Percentiles rank a stretch among this genome's conserved stretches.
Evolutionary conservation across 2,113 vertebrate species (phyloP).

Genomic region (Xyrauchen texanus): DNA sequence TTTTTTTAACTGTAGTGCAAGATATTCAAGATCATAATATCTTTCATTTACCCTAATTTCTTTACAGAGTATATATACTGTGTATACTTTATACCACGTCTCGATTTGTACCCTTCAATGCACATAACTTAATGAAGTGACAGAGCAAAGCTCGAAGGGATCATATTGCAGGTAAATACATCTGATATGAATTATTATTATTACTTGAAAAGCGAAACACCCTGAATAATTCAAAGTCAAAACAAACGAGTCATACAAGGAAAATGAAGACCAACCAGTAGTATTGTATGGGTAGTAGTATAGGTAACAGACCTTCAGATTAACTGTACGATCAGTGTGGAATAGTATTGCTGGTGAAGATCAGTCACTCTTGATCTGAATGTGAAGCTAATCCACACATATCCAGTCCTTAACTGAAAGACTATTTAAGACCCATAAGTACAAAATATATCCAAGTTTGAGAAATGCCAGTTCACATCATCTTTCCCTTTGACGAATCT

Average conservation of each 20-base stretch:
- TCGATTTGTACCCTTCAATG: conserved; percentile 5
- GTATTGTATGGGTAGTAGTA: conserved; percentile 25
- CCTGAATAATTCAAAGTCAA: conserved; percentile 1
- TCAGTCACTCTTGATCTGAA: conserved; percentile 21
- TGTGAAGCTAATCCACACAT: background rate
- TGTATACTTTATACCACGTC: background rate
- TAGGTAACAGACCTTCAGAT: conserved; percentile 30
- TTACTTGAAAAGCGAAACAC: conserved; percentile 37
- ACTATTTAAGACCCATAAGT: background rate
- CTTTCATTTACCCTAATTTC: conserved; percentile 1
- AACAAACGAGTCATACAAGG: conserved; percentile 6
- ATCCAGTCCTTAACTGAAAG: background rate
- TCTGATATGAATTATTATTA: conserved; percentile 44
- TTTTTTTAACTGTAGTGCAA: conserved; percentile 4
- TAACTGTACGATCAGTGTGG: conserved; percentile 18
- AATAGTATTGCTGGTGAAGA: conserved; percentile 56
- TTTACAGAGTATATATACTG: background rate
- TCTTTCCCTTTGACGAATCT: background rate
- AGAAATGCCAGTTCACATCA: too few relatives aligned
- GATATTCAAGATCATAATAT: background rate
- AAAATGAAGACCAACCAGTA: conserved; percentile 17
- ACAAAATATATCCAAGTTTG: too few relatives aligned
- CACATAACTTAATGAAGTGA: background rate
- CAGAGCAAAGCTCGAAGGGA: conserved; percentile 43
- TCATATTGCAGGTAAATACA: conserved; percentile 58